Conservation (phyloP, 2,113 vertebrate species). For the Columba livia region DNA sequence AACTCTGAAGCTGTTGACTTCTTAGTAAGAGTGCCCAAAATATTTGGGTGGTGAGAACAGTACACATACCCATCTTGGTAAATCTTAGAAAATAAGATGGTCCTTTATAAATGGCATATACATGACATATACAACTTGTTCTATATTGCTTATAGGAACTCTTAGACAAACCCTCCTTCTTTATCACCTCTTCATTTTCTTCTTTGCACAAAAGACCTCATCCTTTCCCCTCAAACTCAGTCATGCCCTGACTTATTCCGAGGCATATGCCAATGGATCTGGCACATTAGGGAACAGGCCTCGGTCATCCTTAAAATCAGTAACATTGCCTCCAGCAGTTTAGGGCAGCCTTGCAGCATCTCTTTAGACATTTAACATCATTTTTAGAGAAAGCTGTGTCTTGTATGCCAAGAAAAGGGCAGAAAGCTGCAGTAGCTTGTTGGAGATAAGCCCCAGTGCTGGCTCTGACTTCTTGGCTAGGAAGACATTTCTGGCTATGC, state of each 20-base stretch:
- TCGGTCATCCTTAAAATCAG: not conserved
- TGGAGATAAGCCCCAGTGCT: not conserved
- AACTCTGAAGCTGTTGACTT: not conserved
- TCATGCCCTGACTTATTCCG: not conserved
- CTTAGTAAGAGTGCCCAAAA: not conserved
- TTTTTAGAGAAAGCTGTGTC: not conserved
- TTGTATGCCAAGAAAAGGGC: not conserved
- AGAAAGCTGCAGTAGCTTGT: not conserved
- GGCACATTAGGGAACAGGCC: not conserved
- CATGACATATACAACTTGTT: not conserved
- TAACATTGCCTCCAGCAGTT: not conserved
- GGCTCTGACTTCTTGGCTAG: not conserved
- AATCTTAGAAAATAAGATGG: not conserved
- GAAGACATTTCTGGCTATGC: not conserved
- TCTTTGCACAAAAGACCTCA: not conserved
- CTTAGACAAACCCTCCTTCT: not conserved
- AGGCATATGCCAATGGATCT: not conserved
- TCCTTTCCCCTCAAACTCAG: not conserved
- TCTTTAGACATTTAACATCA: not conserved
- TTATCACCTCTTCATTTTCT: not conserved
- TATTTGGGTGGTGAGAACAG: not conserved
- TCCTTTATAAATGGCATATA: not conserved
- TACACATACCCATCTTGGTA: rapidly evolving
- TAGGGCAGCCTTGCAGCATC: not conserved
- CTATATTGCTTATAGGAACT: not conserved